phyloP scores from a whole-genome alignment of 2,888 invertebrate species.

The Heliothis peltigera region DNA sequence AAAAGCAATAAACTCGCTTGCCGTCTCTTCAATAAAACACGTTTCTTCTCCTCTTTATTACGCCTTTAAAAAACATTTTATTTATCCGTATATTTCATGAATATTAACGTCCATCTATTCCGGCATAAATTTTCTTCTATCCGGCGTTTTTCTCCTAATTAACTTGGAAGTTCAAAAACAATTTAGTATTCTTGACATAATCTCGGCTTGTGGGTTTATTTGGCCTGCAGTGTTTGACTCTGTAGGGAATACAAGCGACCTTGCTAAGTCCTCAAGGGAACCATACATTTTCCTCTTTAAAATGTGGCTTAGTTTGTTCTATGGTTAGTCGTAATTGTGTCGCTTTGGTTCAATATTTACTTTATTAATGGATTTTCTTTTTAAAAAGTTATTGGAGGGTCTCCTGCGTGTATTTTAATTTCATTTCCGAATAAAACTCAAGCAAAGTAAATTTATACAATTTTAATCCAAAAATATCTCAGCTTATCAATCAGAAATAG shows the following conservation, averaged over 20 bases:
- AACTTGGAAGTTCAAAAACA: conserved; percentile 37
- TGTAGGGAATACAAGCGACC: conserved; percentile 25
- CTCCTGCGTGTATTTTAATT: neutral
- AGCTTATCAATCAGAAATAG: neutral
- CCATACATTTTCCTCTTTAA: conserved; percentile 54
- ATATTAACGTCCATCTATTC: conserved; percentile 35
- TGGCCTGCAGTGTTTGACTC: conserved; percentile 37
- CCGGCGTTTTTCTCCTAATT: conserved; percentile 30
- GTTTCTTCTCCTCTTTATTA: neutral
- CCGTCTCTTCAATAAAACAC: neutral
- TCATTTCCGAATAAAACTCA: too few species aligned
- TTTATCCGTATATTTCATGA: conserved; percentile 38
- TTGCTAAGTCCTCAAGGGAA: conserved; percentile 31
- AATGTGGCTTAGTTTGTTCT: conserved; percentile 31
- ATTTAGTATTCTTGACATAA: conserved; percentile 48
- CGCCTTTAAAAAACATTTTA: conserved; percentile 11
- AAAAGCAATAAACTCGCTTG: neutral
- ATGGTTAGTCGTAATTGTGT: conserved; percentile 23
- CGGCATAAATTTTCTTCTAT: conserved; percentile 20
- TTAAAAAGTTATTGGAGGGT: neutral
- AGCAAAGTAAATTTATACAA: too few species aligned
- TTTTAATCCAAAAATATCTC: too few species aligned
- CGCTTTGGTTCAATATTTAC: conserved; percentile 8
- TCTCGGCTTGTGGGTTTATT: conserved; percentile 12
- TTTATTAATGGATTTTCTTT: conserved; percentile 33